phyloP scores from a whole-genome alignment of 2,113 vertebrate species.

The Percina caprodes region DNA sequence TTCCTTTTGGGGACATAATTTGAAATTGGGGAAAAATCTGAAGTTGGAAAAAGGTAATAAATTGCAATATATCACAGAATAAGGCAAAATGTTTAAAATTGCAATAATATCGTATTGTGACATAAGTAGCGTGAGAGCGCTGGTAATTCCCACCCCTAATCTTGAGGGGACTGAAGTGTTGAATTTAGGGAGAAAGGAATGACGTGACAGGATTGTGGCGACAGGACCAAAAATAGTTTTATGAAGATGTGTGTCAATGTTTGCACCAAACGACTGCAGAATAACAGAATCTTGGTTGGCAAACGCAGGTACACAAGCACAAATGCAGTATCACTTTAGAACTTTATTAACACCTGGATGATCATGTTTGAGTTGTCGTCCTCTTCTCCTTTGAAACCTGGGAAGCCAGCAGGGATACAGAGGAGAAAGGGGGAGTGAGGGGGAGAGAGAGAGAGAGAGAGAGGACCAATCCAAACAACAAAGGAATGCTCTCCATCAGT shows the following conservation, averaged over 20 bases:
- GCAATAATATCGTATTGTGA: too few species aligned
- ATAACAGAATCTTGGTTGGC: neutral
- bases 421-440: neutral
- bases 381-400: constrained; percentile 61
- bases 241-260: neutral
- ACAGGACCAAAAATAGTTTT: neutral
- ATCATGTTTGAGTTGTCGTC: neutral
- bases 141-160: too few species aligned
- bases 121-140: too few species aligned
- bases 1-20: too few species aligned
- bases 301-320: neutral
- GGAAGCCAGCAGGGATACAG: constrained; percentile 57
- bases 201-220: neutral
- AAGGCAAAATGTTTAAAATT: too few species aligned
- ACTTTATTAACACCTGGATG: constrained; percentile 8
- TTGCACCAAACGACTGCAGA: neutral
- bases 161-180: neutral
- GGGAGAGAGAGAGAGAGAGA: constrained; percentile 18
- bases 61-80: too few species aligned
- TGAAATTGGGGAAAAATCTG: too few species aligned
- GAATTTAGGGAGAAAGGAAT: constrained; percentile 20
- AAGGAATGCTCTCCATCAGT: constrained; percentile 68
- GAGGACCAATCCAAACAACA: constrained; percentile 63
- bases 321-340: neutral
- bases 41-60: too few species aligned